Evolutionary conservation across 2,888 invertebrate genomes (phyloP).

Genomic region (Ptychoptera contaminata): DNA sequence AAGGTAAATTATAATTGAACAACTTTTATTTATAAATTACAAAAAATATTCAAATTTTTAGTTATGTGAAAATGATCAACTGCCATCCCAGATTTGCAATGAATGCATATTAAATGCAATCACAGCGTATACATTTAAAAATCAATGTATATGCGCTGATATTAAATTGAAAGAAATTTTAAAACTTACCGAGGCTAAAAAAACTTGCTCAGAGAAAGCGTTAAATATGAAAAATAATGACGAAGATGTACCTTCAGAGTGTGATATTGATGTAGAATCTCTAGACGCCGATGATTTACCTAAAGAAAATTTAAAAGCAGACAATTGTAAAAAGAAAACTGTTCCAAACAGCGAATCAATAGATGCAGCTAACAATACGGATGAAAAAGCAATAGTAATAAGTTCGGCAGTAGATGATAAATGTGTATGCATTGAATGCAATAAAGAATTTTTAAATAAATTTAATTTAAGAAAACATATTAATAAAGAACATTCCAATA

Average conservation of each 20-base stretch:
- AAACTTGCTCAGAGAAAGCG: neutral
- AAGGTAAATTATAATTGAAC: too few relatives aligned
- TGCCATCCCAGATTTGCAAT: slow-evolving; percentile 11
- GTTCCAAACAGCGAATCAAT: too few relatives aligned
- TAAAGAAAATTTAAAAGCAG: too few relatives aligned
- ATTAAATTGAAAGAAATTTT: slow-evolving; percentile 8
- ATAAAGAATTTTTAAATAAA: slow-evolving; percentile 23
- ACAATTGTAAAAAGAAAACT: too few relatives aligned
- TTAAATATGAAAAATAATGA: too few relatives aligned
- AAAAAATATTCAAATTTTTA: too few relatives aligned
- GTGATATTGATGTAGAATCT: too few relatives aligned
- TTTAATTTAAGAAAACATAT: slow-evolving; percentile 21
- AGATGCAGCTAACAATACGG: neutral
- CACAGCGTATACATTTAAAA: slow-evolving; percentile 10
- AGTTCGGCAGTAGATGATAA: neutral
- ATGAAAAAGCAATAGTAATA: neutral
- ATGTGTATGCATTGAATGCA: slow-evolving; percentile 28
- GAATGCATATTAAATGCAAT: slow-evolving; percentile 9
- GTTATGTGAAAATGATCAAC: slow-evolving; percentile 13
- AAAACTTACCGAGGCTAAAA: neutral
- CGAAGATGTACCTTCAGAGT: too few relatives aligned
- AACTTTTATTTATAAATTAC: too few relatives aligned
- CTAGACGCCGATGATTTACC: too few relatives aligned
- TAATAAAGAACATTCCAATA: slow-evolving; percentile 5
- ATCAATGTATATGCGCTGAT: slow-evolving; percentile 11